A percentile compares a stretch with the other conserved stretches of the same genome.
These are phyloP conservation scores for Aramus guarauna DNA, from an alignment of 2,113 vertebrate species.

Conservation along the genomic window DNA sequence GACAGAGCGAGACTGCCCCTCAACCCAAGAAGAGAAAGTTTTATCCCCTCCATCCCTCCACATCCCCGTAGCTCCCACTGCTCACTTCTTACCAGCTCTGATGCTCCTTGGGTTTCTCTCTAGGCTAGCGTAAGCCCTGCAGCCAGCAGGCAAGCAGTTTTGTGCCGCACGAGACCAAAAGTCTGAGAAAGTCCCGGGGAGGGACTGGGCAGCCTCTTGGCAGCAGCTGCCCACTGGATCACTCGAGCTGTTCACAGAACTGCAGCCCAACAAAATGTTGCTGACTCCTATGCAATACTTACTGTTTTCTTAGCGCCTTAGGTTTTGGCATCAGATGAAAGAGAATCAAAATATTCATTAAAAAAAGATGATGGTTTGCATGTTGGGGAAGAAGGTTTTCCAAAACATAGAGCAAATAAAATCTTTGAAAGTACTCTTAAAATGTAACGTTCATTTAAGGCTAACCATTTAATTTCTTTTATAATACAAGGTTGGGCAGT, in stretches of 20 bases:
- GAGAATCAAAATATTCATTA: neutral
- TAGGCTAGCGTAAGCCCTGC: rapidly evolving
- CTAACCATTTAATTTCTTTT: neutral
- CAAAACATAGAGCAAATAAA: neutral
- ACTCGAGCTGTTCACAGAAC: neutral
- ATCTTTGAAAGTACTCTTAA: neutral
- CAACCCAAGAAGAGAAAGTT: neutral
- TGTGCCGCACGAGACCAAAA: neutral
- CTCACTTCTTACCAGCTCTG: neutral
- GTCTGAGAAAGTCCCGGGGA: neutral
- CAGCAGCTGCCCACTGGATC: neutral
- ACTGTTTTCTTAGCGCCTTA: neutral
- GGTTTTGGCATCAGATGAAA: neutral
- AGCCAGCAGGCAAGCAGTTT: neutral
- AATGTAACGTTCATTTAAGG: neutral
- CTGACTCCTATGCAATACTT: neutral
- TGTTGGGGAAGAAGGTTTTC: neutral
- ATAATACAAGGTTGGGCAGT: neutral
- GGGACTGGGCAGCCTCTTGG: neutral
- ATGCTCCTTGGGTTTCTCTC: neutral
- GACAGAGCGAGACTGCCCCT: neutral
- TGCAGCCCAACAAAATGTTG: neutral
- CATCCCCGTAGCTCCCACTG: neutral
- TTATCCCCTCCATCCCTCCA: neutral
- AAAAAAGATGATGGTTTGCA: neutral